phyloP scores from a whole-genome alignment of 2,797 vertebrate species.

The Gephyroberyx darwinii region DNA sequence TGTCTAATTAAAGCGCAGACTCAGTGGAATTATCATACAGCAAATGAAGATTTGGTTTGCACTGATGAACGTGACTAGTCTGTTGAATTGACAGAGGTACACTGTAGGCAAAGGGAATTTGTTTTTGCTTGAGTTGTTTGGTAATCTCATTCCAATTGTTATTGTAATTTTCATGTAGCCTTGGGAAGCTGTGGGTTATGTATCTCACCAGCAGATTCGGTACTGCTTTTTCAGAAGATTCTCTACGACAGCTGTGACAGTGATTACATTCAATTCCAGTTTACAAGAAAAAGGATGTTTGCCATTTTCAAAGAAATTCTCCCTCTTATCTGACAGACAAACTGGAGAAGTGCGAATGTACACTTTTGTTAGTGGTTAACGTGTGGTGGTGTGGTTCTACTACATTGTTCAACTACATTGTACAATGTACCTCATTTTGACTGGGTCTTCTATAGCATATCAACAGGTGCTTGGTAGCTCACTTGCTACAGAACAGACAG shows the following conservation, averaged over 20 bases:
- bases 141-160: constrained; percentile 40
- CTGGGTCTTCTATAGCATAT: constrained; percentile 21
- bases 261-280: constrained; percentile 41
- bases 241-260: constrained; percentile 43
- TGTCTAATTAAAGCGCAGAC: constrained; percentile 24
- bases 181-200: constrained; percentile 37
- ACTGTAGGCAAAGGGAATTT: constrained; percentile 10
- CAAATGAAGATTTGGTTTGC: constrained; percentile 30
- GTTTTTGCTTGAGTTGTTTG: constrained; percentile 35
- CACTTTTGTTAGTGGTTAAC: constrained; percentile 32
- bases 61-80: constrained; percentile 36
- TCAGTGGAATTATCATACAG: constrained; percentile 24
- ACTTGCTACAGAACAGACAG: background rate
- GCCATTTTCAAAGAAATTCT: constrained; percentile 12
- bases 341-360: constrained; percentile 32
- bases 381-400: constrained; percentile 22
- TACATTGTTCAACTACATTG: constrained; percentile 13
- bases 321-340: constrained; percentile 35
- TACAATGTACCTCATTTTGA: constrained; percentile 32
- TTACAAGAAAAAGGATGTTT: constrained; percentile 17
- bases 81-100: constrained; percentile 35
- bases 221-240: constrained; percentile 28
- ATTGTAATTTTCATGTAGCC: constrained; percentile 37
- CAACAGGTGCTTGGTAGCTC: constrained; percentile 29
- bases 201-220: constrained; percentile 37